Conservation (phyloP, 2,113 vertebrate genomes). For the Osmerus mordax region DNA sequence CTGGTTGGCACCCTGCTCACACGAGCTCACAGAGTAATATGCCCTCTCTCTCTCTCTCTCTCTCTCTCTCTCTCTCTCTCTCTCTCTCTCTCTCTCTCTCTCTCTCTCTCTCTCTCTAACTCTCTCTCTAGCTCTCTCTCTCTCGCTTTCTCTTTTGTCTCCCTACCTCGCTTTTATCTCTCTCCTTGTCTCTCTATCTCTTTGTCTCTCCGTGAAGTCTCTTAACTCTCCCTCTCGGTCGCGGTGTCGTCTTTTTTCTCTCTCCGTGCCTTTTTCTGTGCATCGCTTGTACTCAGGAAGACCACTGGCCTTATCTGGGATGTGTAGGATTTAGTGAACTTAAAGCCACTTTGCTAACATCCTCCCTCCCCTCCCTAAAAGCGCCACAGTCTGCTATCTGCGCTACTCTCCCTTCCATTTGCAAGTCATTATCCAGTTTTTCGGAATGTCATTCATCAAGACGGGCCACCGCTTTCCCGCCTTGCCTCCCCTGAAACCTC, state of each 20-base stretch:
- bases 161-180: constrained; percentile 25
- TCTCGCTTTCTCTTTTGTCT: constrained; percentile 30
- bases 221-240: neutral
- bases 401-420: constrained; percentile 25
- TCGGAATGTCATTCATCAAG: constrained; percentile 31
- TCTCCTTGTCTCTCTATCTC: neutral
- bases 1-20: neutral
- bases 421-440: constrained; percentile 30
- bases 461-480: constrained; percentile 29
- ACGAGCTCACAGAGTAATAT: constrained; percentile 33
- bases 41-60: constrained; percentile 34
- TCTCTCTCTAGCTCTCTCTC: constrained; percentile 38
- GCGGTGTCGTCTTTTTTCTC: neutral
- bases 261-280: neutral
- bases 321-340: constrained; percentile 66
- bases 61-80: constrained; percentile 25
- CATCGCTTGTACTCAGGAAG: constrained; percentile 50
- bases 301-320: constrained; percentile 63
- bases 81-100: neutral
- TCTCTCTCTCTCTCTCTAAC: constrained; percentile 15
- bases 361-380: constrained; percentile 35
- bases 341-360: constrained; percentile 64
- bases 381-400: constrained; percentile 30
- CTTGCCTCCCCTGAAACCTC: constrained; percentile 36
- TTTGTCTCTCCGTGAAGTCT: too few species aligned